These are phyloP conservation scores for Temnothorax curvispinosus DNA, from an alignment of 1,140 invertebrate species.

Conservation along the genomic window DNA sequence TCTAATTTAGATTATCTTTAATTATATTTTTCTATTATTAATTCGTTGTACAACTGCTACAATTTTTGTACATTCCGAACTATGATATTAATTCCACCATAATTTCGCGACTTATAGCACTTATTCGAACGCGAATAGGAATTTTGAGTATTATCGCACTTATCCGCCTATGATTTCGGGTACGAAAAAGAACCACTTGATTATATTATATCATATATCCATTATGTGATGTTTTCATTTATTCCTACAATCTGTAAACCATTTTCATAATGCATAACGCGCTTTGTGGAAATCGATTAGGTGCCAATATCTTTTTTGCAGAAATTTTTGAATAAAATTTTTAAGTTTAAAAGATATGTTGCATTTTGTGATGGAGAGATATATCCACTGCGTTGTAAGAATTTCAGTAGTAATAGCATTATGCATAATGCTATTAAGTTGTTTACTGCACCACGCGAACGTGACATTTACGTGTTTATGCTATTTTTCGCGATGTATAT, in stretches of 20 bases:
- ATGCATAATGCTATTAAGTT: neutral
- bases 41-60: neutral
- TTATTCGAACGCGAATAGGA: neutral
- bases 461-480: neutral
- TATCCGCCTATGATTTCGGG: neutral
- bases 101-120: neutral
- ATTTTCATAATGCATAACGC: neutral
- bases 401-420: neutral
- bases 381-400: neutral
- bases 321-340: neutral
- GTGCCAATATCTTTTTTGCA: neutral
- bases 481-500: neutral
- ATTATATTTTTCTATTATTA: neutral
- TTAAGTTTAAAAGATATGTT: neutral
- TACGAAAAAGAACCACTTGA: neutral
- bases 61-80: neutral
- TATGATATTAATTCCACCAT: neutral
- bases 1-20: neutral
- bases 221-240: neutral
- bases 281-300: neutral
- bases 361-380: neutral
- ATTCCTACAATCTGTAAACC: neutral
- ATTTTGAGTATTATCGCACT: conserved; percentile 26
- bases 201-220: neutral
- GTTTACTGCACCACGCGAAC: neutral